These are phyloP conservation scores for Melitaea cinxia DNA, from an alignment of 1,140 invertebrate species.

Conservation along the genomic window DNA sequence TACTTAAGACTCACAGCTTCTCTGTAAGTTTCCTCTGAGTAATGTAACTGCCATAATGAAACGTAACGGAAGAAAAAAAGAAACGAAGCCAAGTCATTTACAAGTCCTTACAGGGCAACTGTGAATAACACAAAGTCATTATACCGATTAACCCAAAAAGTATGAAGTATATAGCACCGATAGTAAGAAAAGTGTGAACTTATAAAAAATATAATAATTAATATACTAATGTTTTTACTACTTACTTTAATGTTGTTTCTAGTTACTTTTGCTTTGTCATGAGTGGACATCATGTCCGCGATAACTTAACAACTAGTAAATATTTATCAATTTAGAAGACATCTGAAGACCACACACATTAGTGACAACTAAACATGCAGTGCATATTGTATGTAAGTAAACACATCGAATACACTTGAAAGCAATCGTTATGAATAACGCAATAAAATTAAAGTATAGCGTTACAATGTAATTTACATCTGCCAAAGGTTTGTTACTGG, in stretches of 20 bases:
- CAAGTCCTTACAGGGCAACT: conserved; percentile 74
- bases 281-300: no score
- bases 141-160: background rate
- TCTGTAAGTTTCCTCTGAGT: conserved; percentile 70
- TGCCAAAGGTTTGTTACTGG: conserved; percentile 8
- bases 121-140: conserved; percentile 44
- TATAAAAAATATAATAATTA: background rate
- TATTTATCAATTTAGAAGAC: conserved; percentile 5
- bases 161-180: background rate
- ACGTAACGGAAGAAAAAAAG: background rate
- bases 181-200: background rate
- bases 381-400: conserved; percentile 36
- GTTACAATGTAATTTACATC: conserved; percentile 1
- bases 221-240: no score
- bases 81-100: conserved; percentile 1
- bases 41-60: conserved; percentile 77
- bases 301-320: no score
- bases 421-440: conserved; percentile 14
- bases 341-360: conserved; percentile 72
- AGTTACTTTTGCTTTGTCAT: no score
- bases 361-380: conserved; percentile 67
- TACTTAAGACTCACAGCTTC: conserved; percentile 66
- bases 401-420: conserved; percentile 6
- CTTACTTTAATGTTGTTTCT: no score
- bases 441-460: conserved; percentile 19